phyloP scores from a whole-genome alignment of 1,140 invertebrate genomes.

The Drosophila chauvacae region DNA sequence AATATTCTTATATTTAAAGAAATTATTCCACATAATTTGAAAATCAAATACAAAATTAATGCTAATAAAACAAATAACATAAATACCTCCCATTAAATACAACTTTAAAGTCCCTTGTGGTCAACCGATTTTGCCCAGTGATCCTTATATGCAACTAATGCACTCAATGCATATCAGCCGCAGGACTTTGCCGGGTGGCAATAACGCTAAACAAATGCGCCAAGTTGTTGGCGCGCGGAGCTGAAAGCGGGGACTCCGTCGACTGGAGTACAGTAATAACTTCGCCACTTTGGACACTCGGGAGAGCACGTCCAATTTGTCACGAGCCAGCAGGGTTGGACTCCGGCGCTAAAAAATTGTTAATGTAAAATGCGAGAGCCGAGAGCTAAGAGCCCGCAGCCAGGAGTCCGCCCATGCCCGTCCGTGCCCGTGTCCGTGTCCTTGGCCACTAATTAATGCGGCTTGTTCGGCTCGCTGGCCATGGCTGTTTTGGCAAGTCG shows the following conservation, averaged over 20 bases:
- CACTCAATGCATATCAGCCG: conserved; percentile 76
- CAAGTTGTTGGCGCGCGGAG: conserved; percentile 1
- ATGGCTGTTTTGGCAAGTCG: conserved; percentile 49
- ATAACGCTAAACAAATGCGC: conserved; percentile 72
- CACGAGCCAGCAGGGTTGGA: conserved; percentile 49
- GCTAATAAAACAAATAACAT: neutral
- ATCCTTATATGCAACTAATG: conserved; percentile 54
- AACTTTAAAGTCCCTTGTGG: neutral
- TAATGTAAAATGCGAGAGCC: conserved; percentile 54
- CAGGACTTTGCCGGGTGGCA: conserved; percentile 43
- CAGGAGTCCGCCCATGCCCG: conserved; percentile 9
- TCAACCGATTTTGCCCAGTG: conserved; percentile 9
- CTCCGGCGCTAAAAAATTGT: conserved; percentile 37
- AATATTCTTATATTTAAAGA: neutral
- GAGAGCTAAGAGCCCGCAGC: conserved; percentile 2
- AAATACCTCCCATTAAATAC: neutral
- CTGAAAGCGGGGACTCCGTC: conserved; percentile 5
- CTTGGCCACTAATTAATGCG: conserved; percentile 79
- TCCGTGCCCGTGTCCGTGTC: conserved; percentile 38
- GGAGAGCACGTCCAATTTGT: conserved; percentile 75
- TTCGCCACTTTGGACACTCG: conserved; percentile 65
- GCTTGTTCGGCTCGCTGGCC: conserved; percentile 66
- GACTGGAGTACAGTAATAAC: conserved; percentile 60
- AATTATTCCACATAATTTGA: too few species aligned
- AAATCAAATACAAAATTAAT: too few species aligned